Base-by-base conservation (phyloP, 2,888 invertebrate genomes). In the Siphlonurus alternatus region DNA sequence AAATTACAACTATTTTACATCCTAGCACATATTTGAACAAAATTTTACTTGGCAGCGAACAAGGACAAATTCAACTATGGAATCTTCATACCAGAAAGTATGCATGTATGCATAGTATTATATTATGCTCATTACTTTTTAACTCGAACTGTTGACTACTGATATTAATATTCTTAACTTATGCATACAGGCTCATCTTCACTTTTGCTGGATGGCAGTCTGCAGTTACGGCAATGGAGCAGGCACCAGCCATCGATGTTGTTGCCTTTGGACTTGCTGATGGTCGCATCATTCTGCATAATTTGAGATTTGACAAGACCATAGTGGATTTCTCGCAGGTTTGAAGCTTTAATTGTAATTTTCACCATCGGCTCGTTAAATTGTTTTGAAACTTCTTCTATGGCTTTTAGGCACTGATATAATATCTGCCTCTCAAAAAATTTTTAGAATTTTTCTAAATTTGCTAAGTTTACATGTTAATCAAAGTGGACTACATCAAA, bases 21-120 rank as follows among this genome's bases (percentile, higher is more conserved):
- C 99, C 98, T 0, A 86, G 84, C 23, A 93, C 97, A 0, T 99
- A 98, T 74, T 76, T 95, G 19, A 98, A 99, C 74, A 99, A 99
- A 73, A 82, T 98, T 66, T 74, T 97, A 25, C 76, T 97, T 54
- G 96, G 90, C 1, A 93, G 93, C 69, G 80, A 84, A 65, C 89
- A 93, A 73, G 96, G 96, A 0, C 75, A 79, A 56, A 71, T 97
- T 68, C 93, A 94, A 71, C 75, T 98, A 67, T 94, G 94, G 92
- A 98, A 98, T 76, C 77, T 97, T 5, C 86, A 87, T 64, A 84
- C 84, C 22, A 83, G 83, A 53, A 87, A 86, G 71, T 56, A 56
- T 18, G 38, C 15, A 38, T 38, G 15, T 38, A 15, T 38, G 15
- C 38, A 38, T 15, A 38, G 5, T 10, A 10, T 10, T 38, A 38